Percentiles rank a stretch among this genome's conserved stretches.
Evolutionary conservation across 2,797 vertebrate genomes (phyloP).

Genomic region (Epinephelus malabaricus): DNA sequence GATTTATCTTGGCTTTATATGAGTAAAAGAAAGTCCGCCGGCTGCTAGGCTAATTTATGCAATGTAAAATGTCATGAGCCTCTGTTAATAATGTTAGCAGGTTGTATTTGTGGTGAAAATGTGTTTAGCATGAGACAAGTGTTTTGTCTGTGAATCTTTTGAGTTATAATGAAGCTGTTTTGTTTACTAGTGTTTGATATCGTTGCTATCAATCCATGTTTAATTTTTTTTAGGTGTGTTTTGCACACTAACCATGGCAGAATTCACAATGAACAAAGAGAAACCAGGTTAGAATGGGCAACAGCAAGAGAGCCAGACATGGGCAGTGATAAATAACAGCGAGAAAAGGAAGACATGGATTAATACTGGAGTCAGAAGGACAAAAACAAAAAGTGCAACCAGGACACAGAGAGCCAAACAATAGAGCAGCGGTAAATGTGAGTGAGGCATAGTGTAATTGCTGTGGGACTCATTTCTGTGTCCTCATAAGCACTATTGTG

Average conservation of each 20-base stretch:
- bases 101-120: too few species aligned
- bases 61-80: too few species aligned
- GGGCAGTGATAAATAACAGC: neutral
- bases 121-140: too few species aligned
- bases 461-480: constrained; percentile 36
- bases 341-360: neutral
- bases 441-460: constrained; percentile 42
- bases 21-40: too few species aligned
- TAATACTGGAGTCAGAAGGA: constrained; percentile 14
- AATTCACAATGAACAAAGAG: neutral
- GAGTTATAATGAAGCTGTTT: too few species aligned
- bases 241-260: neutral
- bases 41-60: too few species aligned
- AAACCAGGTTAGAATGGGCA: neutral
- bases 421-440: constrained; percentile 11
- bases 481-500: constrained; percentile 37
- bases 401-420: constrained; percentile 26
- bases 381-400: constrained; percentile 28
- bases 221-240: too few species aligned
- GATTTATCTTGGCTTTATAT: too few species aligned
- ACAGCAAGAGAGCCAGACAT: neutral
- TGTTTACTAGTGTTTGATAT: too few species aligned
- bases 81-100: too few species aligned
- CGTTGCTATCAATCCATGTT: too few species aligned
- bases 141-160: too few species aligned